phyloP scores from a whole-genome alignment of 2,797 vertebrate genomes.

The Philypnodon macrostomus region DNA sequence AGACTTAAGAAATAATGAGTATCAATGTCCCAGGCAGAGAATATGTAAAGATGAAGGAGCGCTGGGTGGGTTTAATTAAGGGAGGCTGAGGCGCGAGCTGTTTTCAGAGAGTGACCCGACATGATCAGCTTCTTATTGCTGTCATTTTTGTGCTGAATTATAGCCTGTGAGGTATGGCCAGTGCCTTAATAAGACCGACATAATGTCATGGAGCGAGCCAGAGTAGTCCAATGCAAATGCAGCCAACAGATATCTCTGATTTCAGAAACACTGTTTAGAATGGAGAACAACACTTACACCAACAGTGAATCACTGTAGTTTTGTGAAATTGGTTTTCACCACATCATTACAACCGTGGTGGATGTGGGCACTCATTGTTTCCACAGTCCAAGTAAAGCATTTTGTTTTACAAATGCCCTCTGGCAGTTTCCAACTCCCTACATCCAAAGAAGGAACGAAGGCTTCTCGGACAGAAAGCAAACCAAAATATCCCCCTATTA shows the following conservation, averaged over 20 bases:
- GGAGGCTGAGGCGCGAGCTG: slow-evolving; percentile 84
- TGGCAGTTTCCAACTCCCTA: slow-evolving; percentile 47
- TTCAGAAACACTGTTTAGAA: slow-evolving; percentile 43
- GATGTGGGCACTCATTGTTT: slow-evolving; percentile 58
- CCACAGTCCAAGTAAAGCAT: slow-evolving; percentile 63
- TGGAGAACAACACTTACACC: slow-evolving; percentile 20
- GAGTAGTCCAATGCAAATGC: slow-evolving; percentile 24
- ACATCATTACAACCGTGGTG: slow-evolving; percentile 59
- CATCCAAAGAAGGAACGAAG: slow-evolving; percentile 24
- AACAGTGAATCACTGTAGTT: slow-evolving; percentile 24
- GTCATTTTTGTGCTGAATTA: slow-evolving; percentile 87
- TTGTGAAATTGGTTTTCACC: slow-evolving; percentile 57
- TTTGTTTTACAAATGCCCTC: slow-evolving; percentile 73
- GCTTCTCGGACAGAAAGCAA: slow-evolving; percentile 62
- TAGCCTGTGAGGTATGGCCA: slow-evolving; percentile 68
- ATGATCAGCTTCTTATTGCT: slow-evolving; percentile 97
- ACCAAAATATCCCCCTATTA: slow-evolving; percentile 70
- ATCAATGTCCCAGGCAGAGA: slow-evolving; percentile 97
- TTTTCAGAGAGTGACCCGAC: slow-evolving; percentile 91
- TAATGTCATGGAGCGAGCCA: slow-evolving; percentile 56
- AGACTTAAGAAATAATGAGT: slow-evolving; percentile 99
- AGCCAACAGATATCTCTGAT: slow-evolving; percentile 28
- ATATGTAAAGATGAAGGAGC: slow-evolving; percentile 95
- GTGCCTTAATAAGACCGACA: slow-evolving; percentile 71
- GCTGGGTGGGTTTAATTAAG: slow-evolving; percentile 97